A percentile compares a stretch with the other conserved stretches of the same genome.
These are phyloP conservation scores for Temnothorax rugatulus DNA, from an alignment of 2,888 invertebrate species.

Conservation along the genomic window DNA sequence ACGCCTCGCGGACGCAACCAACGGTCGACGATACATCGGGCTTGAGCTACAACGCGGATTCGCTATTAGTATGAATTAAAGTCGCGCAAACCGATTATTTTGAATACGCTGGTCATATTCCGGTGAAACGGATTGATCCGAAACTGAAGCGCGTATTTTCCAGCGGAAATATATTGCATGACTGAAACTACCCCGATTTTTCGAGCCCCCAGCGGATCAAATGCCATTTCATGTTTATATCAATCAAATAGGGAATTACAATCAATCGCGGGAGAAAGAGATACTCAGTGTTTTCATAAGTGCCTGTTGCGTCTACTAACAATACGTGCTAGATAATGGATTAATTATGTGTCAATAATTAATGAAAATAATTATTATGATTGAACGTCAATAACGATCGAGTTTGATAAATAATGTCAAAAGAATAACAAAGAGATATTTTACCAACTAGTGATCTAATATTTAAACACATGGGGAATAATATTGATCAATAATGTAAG, in stretches of 20 bases:
- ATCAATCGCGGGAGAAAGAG: conserved; percentile 29
- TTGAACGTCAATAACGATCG: not conserved
- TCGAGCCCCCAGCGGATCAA: conserved; percentile 19
- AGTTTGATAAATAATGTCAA: not conserved
- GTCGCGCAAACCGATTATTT: conserved; percentile 52
- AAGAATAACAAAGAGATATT: conserved; percentile 16
- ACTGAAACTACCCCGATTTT: conserved; percentile 33
- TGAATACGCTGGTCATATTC: conserved; percentile 10
- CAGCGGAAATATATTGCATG: conserved; percentile 35
- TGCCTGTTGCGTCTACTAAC: not conserved
- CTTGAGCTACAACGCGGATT: conserved; percentile 12
- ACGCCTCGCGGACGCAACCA: conserved; percentile 10
- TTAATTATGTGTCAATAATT: conserved; percentile 3
- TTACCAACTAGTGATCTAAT: not conserved
- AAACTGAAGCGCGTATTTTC: conserved; percentile 34
- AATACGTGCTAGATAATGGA: not conserved
- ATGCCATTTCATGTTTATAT: conserved; percentile 44
- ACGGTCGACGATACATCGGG: conserved; percentile 20
- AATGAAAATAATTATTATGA: conserved; percentile 19
- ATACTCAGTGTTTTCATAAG: conserved; percentile 17
- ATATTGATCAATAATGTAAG: conserved; percentile 6
- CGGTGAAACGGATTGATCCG: conserved; percentile 26
- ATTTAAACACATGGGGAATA: not conserved
- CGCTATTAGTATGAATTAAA: conserved; percentile 51
- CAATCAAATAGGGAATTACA: conserved; percentile 29